These are phyloP conservation scores for Cuniculus paca DNA, from an alignment of 2,797 vertebrate species.

Conservation along the genomic window DNA sequence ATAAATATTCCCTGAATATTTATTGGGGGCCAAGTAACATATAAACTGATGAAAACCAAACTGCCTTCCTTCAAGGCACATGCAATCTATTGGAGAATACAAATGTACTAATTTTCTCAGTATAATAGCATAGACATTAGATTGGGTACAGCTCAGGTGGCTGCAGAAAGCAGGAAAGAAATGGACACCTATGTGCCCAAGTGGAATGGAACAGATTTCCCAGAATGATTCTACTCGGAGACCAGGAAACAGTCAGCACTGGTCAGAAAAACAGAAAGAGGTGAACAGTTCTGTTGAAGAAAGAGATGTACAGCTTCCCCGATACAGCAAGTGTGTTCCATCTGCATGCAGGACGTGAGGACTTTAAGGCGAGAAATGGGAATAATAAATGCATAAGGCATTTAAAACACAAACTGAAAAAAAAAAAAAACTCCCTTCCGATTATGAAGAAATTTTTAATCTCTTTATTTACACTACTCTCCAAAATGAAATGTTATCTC, in stretches of 20 bases:
- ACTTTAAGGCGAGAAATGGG: not conserved
- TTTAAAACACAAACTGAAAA: not conserved
- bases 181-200: not conserved
- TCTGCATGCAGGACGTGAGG: not conserved
- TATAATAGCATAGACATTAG: not conserved
- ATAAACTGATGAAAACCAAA: not conserved
- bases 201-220: not conserved
- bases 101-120: not conserved
- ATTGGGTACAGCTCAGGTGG: not conserved
- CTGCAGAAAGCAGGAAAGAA: not conserved
- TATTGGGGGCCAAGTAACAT: not conserved
- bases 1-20: not conserved
- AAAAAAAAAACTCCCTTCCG: not conserved
- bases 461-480: not conserved
- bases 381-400: not conserved
- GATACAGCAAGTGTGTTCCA: not conserved
- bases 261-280: not conserved
- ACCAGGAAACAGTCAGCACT: not conserved
- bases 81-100: not conserved
- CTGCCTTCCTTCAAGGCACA: not conserved
- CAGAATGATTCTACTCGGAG: not conserved
- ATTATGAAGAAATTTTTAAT: constrained; percentile 1
- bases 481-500: not conserved
- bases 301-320: not conserved
- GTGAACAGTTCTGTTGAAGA: not conserved